Conservation (phyloP, 1,140 invertebrate genomes). For the Panagrolaimus sp. region DNA sequence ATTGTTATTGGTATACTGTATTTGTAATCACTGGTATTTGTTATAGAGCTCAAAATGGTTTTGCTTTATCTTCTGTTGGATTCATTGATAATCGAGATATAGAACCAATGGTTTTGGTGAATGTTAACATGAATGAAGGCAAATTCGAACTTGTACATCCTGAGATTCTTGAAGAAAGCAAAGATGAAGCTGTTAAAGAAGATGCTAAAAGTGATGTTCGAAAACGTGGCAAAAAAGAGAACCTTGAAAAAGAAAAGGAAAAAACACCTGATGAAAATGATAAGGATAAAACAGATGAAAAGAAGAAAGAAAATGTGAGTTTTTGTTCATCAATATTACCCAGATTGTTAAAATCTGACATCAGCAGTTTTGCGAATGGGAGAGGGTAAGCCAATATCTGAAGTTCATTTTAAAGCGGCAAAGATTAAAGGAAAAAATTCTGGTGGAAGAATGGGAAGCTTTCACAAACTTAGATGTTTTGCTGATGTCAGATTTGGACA, state of each 20-base stretch:
- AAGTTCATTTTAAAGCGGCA: too few relatives aligned
- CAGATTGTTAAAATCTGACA: too few relatives aligned
- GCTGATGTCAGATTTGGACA: too few relatives aligned
- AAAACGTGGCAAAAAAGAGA: conserved; percentile 6
- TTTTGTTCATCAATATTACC: neutral
- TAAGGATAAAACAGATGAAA: neutral
- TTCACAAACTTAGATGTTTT: too few relatives aligned
- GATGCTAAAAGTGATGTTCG: neutral
- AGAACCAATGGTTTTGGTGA: neutral
- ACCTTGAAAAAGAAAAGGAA: neutral
- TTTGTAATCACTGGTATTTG: too few relatives aligned
- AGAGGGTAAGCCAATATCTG: too few relatives aligned
- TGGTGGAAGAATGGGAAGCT: too few relatives aligned
- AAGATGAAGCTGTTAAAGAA: neutral
- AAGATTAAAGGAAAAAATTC: too few relatives aligned
- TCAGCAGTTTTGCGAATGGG: too few relatives aligned
- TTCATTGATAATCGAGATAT: neutral
- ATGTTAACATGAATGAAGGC: neutral
- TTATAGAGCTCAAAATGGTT: conserved; percentile 5
- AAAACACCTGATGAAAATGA: neutral
- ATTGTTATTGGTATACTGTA: neutral
- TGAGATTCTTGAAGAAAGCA: neutral
- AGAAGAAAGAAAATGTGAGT: neutral
- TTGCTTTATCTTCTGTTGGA: neutral
- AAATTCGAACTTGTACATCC: neutral